Conservation (phyloP, 2,888 invertebrate genomes). For the Dioctria linearis region DNA sequence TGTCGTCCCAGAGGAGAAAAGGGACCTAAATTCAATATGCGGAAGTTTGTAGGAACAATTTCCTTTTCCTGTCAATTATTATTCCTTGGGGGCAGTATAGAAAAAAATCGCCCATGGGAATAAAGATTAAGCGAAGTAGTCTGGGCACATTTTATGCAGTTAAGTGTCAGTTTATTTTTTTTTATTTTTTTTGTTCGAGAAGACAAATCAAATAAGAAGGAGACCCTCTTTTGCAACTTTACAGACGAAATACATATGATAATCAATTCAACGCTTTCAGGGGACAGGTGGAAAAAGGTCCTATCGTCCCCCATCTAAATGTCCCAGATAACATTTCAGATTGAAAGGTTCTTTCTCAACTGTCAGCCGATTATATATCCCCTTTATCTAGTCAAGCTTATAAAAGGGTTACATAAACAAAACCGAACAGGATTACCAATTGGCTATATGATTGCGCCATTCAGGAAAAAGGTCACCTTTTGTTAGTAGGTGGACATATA, state of each 20-base stretch:
- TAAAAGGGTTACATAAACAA: constrained; percentile 50
- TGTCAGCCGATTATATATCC: constrained; percentile 46
- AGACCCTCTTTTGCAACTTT: constrained; percentile 8
- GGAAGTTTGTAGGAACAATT: constrained; percentile 44
- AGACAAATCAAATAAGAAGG: constrained; percentile 7
- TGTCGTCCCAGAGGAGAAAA: constrained; percentile 11
- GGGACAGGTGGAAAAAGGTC: constrained; percentile 32
- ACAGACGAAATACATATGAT: background rate
- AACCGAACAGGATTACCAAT: constrained; percentile 49
- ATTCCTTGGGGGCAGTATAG: background rate
- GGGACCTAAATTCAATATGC: constrained; percentile 32
- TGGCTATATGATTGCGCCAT: constrained; percentile 28
- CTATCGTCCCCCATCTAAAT: constrained; percentile 16
- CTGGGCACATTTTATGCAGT: constrained; percentile 41
- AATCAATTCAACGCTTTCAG: constrained; percentile 30
- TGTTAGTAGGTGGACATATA: constrained; percentile 7
- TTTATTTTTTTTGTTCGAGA: background rate
- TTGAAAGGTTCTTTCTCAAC: constrained; percentile 44
- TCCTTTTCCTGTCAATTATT: constrained; percentile 43
- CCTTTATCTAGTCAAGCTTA: constrained; percentile 39
- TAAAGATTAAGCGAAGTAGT: constrained; percentile 9
- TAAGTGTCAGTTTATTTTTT: background rate
- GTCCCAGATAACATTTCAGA: constrained; percentile 36
- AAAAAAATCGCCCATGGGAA: background rate
- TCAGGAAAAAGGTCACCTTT: constrained; percentile 4